Percentiles rank a stretch among this genome's conserved stretches.
Evolutionary conservation across 2,113 vertebrate genomes (phyloP).

Genomic region (Sigmodon hispidus): DNA sequence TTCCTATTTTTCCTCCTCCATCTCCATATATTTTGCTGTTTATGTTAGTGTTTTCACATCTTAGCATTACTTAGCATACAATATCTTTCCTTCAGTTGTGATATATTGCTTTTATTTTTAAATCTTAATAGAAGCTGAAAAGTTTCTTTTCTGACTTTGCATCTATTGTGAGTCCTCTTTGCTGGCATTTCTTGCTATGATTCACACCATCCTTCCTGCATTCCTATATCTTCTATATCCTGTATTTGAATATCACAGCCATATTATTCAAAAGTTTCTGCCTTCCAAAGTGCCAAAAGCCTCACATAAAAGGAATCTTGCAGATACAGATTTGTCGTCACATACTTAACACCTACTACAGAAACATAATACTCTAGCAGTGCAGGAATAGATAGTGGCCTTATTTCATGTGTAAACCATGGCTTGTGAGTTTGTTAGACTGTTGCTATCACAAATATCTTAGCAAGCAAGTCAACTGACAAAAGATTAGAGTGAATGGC

Average conservation of each 20-base stretch:
- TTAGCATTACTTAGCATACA: not conserved
- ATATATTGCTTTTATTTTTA: constrained; percentile 13
- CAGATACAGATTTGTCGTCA: not conserved
- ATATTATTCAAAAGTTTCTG: not conserved
- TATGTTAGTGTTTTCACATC: not conserved
- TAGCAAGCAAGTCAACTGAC: not conserved
- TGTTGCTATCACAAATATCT: not conserved
- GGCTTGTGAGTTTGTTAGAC: not conserved
- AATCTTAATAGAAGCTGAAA: not conserved
- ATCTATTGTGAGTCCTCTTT: not conserved
- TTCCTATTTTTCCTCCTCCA: not conserved
- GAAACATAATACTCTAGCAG: not conserved
- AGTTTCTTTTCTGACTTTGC: not conserved
- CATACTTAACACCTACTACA: not conserved
- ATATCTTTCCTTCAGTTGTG: not conserved
- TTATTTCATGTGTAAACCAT: not conserved
- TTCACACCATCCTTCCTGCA: not conserved
- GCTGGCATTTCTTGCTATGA: not conserved
- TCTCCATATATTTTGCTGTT: not conserved
- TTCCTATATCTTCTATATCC: not conserved
- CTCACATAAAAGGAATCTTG: not conserved
- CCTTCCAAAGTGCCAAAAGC: not conserved
- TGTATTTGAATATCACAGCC: not conserved
- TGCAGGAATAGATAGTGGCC: not conserved
- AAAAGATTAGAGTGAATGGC: not conserved